Percentiles rank a stretch among this genome's conserved stretches.
These are phyloP conservation scores for Stercorarius parasiticus DNA, from an alignment of 2,113 vertebrate genomes.

Conservation along the genomic window DNA sequence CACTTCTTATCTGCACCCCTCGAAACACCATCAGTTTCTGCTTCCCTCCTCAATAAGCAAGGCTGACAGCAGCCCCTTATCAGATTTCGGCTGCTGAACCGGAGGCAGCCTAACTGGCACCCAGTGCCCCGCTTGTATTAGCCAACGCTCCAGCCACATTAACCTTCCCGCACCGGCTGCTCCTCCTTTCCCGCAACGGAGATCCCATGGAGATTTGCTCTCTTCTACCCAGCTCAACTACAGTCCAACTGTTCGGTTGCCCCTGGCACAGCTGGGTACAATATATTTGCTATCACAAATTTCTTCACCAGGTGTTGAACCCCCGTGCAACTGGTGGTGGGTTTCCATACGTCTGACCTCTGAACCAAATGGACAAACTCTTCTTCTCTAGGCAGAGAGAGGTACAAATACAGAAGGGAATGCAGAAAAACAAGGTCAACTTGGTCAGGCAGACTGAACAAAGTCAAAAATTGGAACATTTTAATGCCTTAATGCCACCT, in stretches of 20 bases:
- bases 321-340: background rate
- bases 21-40: slow-evolving; percentile 51
- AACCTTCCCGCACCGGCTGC: background rate
- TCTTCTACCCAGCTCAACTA: background rate
- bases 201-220: background rate
- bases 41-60: slow-evolving; percentile 57
- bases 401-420: background rate
- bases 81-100: slow-evolving; percentile 78
- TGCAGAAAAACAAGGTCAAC: background rate
- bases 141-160: background rate
- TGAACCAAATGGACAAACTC: background rate
- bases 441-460: background rate
- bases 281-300: background rate
- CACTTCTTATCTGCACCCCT: slow-evolving; percentile 78
- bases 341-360: background rate
- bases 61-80: slow-evolving; percentile 76
- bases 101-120: background rate
- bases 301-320: background rate
- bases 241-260: background rate
- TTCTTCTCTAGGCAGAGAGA: background rate
- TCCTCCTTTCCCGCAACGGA: background rate
- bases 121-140: background rate
- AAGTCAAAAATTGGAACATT: background rate
- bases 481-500: background rate
- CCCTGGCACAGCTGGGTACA: background rate